Conservation (phyloP, 2,113 vertebrate genomes). For the Dendrocopos noguchii region DNA sequence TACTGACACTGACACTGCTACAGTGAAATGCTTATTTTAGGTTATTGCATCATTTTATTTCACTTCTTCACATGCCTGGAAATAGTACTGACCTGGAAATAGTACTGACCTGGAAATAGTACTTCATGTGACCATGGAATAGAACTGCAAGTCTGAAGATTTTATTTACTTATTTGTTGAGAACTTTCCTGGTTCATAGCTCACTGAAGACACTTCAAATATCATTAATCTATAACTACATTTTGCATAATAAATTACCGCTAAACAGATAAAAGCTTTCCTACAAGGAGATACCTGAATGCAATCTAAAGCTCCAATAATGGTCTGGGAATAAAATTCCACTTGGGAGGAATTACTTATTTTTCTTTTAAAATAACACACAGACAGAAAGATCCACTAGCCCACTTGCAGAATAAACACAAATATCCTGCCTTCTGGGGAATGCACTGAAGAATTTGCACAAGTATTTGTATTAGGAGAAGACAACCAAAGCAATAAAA, state of each 20-base stretch:
- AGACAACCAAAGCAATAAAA: background rate
- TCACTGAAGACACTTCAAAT: background rate
- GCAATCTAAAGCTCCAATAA: background rate
- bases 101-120: no score
- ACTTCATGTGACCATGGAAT: background rate
- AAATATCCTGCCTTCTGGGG: background rate
- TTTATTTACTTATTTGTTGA: background rate
- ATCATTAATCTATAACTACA: background rate
- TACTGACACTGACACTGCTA: background rate
- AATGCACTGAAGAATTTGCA: background rate
- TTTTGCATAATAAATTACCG: background rate
- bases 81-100: background rate
- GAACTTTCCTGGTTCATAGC: background rate
- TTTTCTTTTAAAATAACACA: background rate
- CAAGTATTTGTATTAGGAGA: background rate
- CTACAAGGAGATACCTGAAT: background rate
- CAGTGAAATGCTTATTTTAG: background rate
- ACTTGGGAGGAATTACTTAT: background rate
- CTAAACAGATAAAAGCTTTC: background rate
- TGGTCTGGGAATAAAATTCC: background rate
- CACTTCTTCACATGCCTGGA: background rate
- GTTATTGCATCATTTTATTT: background rate
- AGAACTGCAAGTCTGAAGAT: background rate
- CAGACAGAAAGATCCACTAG: background rate
- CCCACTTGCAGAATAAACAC: background rate